Evolutionary conservation across 2,888 invertebrate genomes (phyloP).

Genomic region (Scotopteryx bipunctaria): DNA sequence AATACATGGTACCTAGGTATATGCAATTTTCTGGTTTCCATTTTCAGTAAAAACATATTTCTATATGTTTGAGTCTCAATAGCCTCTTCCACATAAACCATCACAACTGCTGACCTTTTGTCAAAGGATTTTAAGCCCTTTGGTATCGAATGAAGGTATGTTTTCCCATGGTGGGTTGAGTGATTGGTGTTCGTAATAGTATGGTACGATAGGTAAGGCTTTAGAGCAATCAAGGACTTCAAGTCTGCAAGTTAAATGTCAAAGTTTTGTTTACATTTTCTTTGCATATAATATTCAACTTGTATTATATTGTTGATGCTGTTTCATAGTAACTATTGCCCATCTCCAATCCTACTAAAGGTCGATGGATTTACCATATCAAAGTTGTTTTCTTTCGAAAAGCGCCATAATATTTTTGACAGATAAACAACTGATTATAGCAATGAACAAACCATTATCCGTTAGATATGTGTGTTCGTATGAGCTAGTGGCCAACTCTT

Average conservation of each 20-base stretch:
- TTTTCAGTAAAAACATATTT: constrained; percentile 79
- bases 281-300: constrained; percentile 24
- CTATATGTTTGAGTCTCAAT: constrained; percentile 52
- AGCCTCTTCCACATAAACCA: constrained; percentile 25
- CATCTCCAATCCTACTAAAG: too few relatives aligned
- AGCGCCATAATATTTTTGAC: too few relatives aligned
- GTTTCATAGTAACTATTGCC: constrained; percentile 9
- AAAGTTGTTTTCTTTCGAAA: too few relatives aligned
- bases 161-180: constrained; percentile 35
- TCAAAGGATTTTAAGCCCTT: constrained; percentile 29
- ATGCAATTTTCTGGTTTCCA: constrained; percentile 77
- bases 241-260: constrained; percentile 74
- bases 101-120: constrained; percentile 28
- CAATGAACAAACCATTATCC: too few relatives aligned
- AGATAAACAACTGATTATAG: too few relatives aligned
- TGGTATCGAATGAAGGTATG: constrained; percentile 22
- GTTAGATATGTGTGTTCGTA: too few relatives aligned
- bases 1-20: constrained; percentile 39
- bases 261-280: constrained; percentile 71
- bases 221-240: constrained; percentile 75
- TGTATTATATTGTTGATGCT: constrained; percentile 9
- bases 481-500: too few relatives aligned
- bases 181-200: constrained; percentile 41
- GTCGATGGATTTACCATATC: too few relatives aligned
- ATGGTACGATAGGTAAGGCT: constrained; percentile 47